Evolutionary conservation across 2,888 invertebrate species (phyloP).

Genomic region (Clepsis dumicolana): DNA sequence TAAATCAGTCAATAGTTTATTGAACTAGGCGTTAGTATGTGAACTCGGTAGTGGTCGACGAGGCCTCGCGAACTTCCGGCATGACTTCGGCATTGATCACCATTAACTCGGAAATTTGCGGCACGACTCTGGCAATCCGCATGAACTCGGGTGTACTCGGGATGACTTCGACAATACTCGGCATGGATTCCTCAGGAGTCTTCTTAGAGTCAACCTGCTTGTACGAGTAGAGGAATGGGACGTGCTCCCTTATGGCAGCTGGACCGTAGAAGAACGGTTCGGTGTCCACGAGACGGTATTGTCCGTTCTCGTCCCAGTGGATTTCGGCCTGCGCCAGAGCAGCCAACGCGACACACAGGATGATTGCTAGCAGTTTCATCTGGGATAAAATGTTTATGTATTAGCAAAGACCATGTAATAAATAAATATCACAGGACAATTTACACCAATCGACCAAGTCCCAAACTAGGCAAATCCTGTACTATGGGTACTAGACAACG

Average conservation of each 20-base stretch:
- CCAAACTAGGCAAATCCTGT: no score
- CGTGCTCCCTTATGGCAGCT: neutral
- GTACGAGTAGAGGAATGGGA: conserved; percentile 18
- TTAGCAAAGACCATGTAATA: no score
- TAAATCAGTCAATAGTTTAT: no score
- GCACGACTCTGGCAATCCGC: neutral
- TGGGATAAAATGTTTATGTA: conserved; percentile 38
- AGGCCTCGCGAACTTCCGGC: no score
- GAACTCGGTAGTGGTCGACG: no score
- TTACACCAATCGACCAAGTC: no score
- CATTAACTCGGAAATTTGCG: neutral
- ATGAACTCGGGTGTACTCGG: neutral
- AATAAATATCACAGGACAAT: neutral
- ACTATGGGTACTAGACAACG: no score
- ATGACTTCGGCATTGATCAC: neutral
- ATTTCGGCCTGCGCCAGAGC: conserved; percentile 48
- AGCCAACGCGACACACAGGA: conserved; percentile 43
- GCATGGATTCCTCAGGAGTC: neutral
- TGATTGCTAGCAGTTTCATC: conserved; percentile 53
- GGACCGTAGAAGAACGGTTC: conserved; percentile 5
- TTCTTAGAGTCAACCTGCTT: conserved; percentile 1
- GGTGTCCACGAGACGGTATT: conserved; percentile 45
- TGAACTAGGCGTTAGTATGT: no score
- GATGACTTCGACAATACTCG: neutral
- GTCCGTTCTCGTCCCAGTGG: conserved; percentile 50